Base-by-base conservation (phyloP, 1,140 invertebrate genomes). In the Caenorhabditis inopinata region DNA sequence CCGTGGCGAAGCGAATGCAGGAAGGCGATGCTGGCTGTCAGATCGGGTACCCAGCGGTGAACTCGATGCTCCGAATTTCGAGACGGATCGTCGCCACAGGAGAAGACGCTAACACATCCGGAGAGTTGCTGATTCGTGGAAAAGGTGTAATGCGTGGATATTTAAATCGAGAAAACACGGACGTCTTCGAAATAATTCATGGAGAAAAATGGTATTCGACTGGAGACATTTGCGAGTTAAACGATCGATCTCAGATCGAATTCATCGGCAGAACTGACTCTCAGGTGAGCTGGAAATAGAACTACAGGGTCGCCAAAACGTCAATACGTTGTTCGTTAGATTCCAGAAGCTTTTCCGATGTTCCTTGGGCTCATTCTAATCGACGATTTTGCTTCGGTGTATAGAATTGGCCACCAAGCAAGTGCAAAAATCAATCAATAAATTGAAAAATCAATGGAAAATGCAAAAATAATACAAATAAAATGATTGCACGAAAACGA, bases 111-210 rank as follows among this genome's bases (percentile, higher is more conserved):
- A n/a, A n/a, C n/a, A n/a, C n/a, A n/a, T 21, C 74, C 4, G 62
- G 46, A 21, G 29, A 35, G 12, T 46, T 82, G 2, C 47, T 74
- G 12, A 48, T 83, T 14, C 29, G 35, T 9, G 82, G 82, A 21
- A 16, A 1, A 23, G 82, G 82, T 38, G 38, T 80, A 9, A 75
- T 83, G 75, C 73, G 82, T 74, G 82, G 82, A 14, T 83, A 83
- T 68, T 46, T 83, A 21, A 62, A 75, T 27, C 18, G 74, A 38
- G 21, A 32, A 38, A 16, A n/a, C 25, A 21, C 29, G 16, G 74
- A 82, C 12, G 46, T 32, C 18, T 82, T 83, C 35, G 27, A 21
- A 5, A 25, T 25, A 25, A 11, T 32, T 32, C 29, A 78, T 29
- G 47, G 3, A 14, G 16, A 18, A 14, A 1, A 27, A 53, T 82